These are phyloP conservation scores for Ips typographus DNA, from an alignment of 1,140 invertebrate species.

Conservation along the genomic window DNA sequence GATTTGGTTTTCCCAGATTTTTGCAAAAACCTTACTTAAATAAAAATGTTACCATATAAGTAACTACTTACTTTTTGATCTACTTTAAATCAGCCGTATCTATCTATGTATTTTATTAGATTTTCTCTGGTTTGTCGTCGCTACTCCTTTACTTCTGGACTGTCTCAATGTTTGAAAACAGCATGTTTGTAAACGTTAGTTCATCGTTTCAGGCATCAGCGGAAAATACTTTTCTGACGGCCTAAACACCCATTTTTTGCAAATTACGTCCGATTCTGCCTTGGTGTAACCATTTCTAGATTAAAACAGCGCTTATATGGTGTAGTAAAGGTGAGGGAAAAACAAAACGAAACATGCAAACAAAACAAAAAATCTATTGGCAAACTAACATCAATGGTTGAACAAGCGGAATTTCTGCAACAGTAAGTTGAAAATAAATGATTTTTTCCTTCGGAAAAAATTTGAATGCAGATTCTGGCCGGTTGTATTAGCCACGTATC, in stretches of 20 bases:
- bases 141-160: constrained; percentile 9
- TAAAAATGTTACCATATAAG: no score
- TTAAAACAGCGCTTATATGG: neutral
- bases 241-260: constrained; percentile 63
- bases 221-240: constrained; percentile 63
- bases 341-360: no score
- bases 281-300: constrained; percentile 62
- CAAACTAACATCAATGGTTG: neutral
- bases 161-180: constrained; percentile 23
- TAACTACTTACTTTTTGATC: no score
- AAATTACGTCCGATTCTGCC: constrained; percentile 58
- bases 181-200: constrained; percentile 20
- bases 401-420: constrained; percentile 5
- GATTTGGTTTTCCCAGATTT: no score
- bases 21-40: no score
- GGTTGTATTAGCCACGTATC: constrained; percentile 17
- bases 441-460: constrained; percentile 23
- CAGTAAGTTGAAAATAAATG: constrained; percentile 6
- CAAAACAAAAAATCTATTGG: no score
- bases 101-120: no score
- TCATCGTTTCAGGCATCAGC: constrained; percentile 41
- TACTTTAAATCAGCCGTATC: no score
- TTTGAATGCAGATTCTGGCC: neutral
- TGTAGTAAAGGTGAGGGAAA: no score
- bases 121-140: neutral